Evolutionary conservation across 37 sponge, comb jelly and placozoan genomes (phyloP).

Genomic region (Aplysina aerophoba): DNA sequence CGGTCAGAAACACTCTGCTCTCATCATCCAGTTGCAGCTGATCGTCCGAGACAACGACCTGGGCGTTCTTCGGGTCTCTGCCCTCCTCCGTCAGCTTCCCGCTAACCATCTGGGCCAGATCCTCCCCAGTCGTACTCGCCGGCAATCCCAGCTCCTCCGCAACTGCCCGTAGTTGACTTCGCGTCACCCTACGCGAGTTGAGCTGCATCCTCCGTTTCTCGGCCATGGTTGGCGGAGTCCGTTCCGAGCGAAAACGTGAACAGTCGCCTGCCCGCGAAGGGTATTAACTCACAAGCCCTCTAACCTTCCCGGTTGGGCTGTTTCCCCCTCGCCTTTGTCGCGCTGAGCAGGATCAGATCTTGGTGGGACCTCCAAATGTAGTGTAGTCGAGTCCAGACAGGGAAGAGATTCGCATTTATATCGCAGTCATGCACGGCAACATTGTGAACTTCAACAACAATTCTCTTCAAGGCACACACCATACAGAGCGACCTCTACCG

Average conservation of each 20-base stretch:
- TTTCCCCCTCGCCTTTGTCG: neutral
- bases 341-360: no score
- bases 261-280: neutral
- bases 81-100: neutral
- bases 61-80: neutral
- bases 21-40: constrained; percentile 6
- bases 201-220: neutral
- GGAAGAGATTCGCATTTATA: no score
- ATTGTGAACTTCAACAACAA: no score
- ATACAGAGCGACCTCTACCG: no score
- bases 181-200: neutral
- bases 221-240: neutral
- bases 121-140: neutral
- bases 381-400: no score
- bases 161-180: neutral
- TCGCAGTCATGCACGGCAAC: no score
- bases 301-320: constrained; percentile 1
- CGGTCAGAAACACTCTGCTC: neutral
- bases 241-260: neutral
- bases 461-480: no score
- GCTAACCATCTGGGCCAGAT: constrained; percentile 2
- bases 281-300: constrained; percentile 17
- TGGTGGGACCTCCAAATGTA: constrained; percentile 19
- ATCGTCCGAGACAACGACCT: neutral
- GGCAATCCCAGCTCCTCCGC: constrained; percentile 23